These are phyloP conservation scores for Parascotia fuliginaria DNA, from an alignment of 2,888 invertebrate genomes.

Conservation along the genomic window DNA sequence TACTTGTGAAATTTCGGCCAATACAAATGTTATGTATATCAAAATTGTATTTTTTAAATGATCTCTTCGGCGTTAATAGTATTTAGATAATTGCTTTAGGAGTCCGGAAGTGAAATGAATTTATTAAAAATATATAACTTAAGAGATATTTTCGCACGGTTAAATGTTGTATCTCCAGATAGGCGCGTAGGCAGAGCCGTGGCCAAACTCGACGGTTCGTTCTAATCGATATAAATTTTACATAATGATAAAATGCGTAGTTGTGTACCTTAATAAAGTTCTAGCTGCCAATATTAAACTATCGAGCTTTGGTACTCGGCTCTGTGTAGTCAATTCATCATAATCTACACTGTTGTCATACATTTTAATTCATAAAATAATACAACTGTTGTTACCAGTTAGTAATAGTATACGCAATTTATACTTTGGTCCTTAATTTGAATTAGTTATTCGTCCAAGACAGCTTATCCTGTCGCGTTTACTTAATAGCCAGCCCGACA, in stretches of 20 bases:
- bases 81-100: conserved; percentile 83
- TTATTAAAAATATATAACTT: conserved; percentile 79
- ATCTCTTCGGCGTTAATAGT: conserved; percentile 82
- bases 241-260: neutral
- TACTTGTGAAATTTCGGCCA: conserved; percentile 79
- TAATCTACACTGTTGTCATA: conserved; percentile 61
- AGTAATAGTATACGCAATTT: conserved; percentile 56
- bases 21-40: conserved; percentile 81
- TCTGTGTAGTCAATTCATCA: conserved; percentile 69
- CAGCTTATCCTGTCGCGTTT: conserved; percentile 27
- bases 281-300: conserved; percentile 35
- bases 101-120: conserved; percentile 84
- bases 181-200: conserved; percentile 56
- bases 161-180: conserved; percentile 71
- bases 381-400: conserved; percentile 78
- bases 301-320: conserved; percentile 44
- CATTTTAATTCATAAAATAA: conserved; percentile 52
- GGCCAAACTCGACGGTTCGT: conserved; percentile 44
- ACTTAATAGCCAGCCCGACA: conserved; percentile 27
- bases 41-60: conserved; percentile 85
- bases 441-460: conserved; percentile 50
- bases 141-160: conserved; percentile 85
- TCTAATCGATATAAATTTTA: conserved; percentile 7
- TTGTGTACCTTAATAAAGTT: conserved; percentile 11
- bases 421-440: conserved; percentile 52